phyloP scores from a whole-genome alignment of 2,113 vertebrate species.

The Petroica traversi region DNA sequence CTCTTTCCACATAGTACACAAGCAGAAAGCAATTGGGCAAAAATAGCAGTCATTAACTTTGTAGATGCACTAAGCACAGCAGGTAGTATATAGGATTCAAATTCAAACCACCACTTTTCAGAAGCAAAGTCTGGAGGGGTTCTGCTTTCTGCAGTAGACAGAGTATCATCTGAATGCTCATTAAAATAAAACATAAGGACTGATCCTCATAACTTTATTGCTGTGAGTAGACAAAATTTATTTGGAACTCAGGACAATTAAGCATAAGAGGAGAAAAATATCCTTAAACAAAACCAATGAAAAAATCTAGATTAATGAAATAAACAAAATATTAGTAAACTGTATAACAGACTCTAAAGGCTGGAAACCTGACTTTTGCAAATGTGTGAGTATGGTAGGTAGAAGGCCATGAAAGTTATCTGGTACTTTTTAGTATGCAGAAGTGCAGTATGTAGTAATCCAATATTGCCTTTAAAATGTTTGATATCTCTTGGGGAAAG shows the following conservation, averaged over 20 bases:
- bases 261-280: background rate
- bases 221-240: background rate
- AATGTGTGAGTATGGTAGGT: background rate
- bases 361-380: background rate
- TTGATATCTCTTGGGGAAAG: background rate
- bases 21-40: conserved; percentile 45
- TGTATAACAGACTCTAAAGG: background rate
- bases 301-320: background rate
- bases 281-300: background rate
- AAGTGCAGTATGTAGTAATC: background rate
- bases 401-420: background rate
- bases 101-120: conserved; percentile 32
- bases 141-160: background rate
- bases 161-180: background rate
- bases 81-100: conserved; percentile 35
- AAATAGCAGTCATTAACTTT: conserved; percentile 62
- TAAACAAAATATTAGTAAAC: background rate
- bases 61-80: conserved; percentile 26
- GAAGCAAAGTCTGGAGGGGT: background rate
- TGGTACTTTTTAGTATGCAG: background rate
- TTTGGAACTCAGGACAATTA: background rate
- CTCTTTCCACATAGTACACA: background rate
- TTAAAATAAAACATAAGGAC: conserved; percentile 7
- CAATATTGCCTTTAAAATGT: background rate
- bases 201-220: background rate